Base-by-base conservation (phyloP, 2,888 invertebrate species). In the Mythimna lalbum region DNA sequence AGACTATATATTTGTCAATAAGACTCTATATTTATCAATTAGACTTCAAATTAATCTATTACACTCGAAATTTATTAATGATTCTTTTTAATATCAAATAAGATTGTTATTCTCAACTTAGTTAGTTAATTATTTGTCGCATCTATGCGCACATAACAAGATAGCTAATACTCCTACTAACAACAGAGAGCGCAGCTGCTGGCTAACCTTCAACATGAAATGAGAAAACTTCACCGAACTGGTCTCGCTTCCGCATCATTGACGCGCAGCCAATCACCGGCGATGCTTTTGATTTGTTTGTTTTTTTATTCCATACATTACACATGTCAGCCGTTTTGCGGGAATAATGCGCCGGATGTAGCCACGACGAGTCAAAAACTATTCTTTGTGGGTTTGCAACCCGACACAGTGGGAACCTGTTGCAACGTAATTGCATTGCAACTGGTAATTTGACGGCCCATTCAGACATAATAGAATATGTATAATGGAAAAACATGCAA, bases 201-300 rank as follows among this genome's bases (percentile, higher is more conserved):
- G 19, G 27, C 17, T 67, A 56, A 53, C 65, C 60, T 73, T 73
- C 47, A 55, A 60, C 49, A 47, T 10, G 43, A 75, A 82, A 81
- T 69, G 75, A 69, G 74, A 78, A 80, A 74, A 73, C 59, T 70
- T 76, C 14, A 33, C 47, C 56, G 53, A 63, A 80, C 87, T 69
- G 83, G 85, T 86, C 63, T n/a, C 9, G 67, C 84, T 87, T 88
- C 84, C 80, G 77, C 68, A 53, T 77, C 73, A 80, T 80, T 84
- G 70, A 79, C 83, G 73, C 71, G 27, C 69, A 50, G 36, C 69
- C 71, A 73, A 77, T 83, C 79, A 71, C 66, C 49, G 50, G 31
- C 50, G n/a, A 53, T 62, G 61, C 60, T 49, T 65, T 67, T 66
- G 50, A 53, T 78, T 69, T 68, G 47, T 21, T 56, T 74, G 60